Evolutionary conservation across 1,140 invertebrate species (phyloP).

Genomic region (Eumeta japonica): DNA sequence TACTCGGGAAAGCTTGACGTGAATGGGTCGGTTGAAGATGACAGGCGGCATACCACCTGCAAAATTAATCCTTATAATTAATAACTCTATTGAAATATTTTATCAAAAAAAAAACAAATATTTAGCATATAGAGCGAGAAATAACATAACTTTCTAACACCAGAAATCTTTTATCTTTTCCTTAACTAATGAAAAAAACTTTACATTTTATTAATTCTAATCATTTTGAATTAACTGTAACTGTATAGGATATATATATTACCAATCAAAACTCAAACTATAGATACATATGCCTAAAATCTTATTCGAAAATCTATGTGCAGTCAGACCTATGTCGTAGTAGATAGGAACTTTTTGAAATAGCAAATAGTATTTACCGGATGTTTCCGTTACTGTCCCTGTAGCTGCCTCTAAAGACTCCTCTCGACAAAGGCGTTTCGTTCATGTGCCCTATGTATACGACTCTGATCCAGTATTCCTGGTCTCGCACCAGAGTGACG

Average conservation of each 20-base stretch:
- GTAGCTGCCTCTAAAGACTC: conserved; percentile 44
- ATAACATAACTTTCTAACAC: too few species aligned
- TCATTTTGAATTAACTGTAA: not conserved
- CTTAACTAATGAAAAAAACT: not conserved
- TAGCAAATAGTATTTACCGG: conserved; percentile 25
- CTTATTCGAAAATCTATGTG: too few species aligned
- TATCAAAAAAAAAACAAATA: not conserved
- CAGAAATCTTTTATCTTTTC: not conserved
- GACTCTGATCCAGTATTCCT: conserved; percentile 24
- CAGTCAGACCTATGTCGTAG: too few species aligned
- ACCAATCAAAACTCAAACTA: too few species aligned
- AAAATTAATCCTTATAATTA: too few species aligned
- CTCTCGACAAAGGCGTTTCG: conserved; percentile 42
- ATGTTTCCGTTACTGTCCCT: conserved; percentile 24
- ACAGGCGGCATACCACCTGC: conserved; percentile 69
- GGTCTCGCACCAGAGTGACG: conserved; percentile 19
- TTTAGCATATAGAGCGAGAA: not conserved
- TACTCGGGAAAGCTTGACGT: conserved; percentile 83
- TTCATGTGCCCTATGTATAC: conserved; percentile 42
- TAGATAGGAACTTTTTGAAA: too few species aligned
- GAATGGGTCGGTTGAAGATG: conserved; percentile 86
- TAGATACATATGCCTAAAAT: too few species aligned
- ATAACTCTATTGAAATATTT: conserved; percentile 5
- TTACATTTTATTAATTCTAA: too few species aligned
- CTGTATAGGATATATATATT: not conserved